Base-by-base conservation (phyloP, 2,888 invertebrate species). In the Allygus modestus region DNA sequence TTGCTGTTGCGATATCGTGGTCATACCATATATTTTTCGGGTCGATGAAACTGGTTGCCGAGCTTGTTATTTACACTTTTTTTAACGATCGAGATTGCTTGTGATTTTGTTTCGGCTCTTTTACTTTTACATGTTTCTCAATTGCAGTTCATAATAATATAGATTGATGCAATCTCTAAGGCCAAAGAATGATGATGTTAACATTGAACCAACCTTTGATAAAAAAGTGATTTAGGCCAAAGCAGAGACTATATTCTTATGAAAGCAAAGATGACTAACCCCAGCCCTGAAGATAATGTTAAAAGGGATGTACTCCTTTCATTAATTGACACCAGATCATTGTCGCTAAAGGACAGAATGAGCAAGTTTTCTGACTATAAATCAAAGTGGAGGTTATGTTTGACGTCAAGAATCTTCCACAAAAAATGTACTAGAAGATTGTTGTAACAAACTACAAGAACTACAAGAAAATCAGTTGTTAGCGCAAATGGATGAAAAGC, bases 251-350 rank as follows among this genome's bases (percentile, higher is more conserved):
- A 31, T 65, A 28, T 65, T 1, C 4, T 9, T 28, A 65, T 65
- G 15, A 65, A 31, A 11, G 15, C 4, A 9, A 28, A 15, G 65
- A 65, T 28, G 65, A 65, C 28, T 11, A 65, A 31, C 17, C 28
- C 28, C 28, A 65, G 28, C 31, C 65, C 65, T 28, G 31, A 65
- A 26, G 65, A 65, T 28, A 7, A 5, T 65, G 28, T 28, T 4
- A 65, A 65, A 31, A 65, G 15, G 2, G 7, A 65, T 65, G 65
- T 65, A 28, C 28, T 65, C 31, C 28, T 65, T 28, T 28, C 65
- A 1, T 28, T 65, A 15, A 65, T 65, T 15, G 31, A 65, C 31
- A 31, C 28, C 1, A 20, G 11, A 1, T 1, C 2, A 15, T 28
- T 28, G 7, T 65, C 65, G 2, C 28, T 28, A 65, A 65, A 15